Conservation (phyloP, 1,140 invertebrate species). For the Eumeta japonica region DNA sequence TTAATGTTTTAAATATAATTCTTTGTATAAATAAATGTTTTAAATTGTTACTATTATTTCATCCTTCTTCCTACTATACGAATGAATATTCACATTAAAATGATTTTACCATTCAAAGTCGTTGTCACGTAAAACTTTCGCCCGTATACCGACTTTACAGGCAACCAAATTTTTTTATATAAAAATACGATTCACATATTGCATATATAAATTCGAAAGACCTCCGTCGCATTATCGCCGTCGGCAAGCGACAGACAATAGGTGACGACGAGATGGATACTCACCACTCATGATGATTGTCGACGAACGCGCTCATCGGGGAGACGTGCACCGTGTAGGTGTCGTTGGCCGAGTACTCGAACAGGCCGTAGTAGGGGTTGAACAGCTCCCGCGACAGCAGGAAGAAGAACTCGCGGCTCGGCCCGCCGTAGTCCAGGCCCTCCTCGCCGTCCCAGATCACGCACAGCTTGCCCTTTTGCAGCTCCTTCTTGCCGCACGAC, state of each 20-base stretch:
- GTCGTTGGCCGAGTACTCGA: slow-evolving; percentile 97
- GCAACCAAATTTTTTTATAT: neutral
- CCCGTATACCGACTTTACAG: too few species aligned
- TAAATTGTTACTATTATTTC: too few species aligned
- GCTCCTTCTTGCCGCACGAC: slow-evolving; percentile 91
- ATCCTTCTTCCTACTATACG: too few species aligned
- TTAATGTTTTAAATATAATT: too few species aligned
- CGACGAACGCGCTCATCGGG: slow-evolving; percentile 96
- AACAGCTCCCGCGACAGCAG: slow-evolving; percentile 93
- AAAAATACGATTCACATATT: neutral
- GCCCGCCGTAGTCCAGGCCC: slow-evolving; percentile 95
- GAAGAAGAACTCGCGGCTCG: slow-evolving; percentile 96
- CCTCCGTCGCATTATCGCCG: too few species aligned
- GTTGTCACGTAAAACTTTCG: neutral
- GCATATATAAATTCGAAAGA: neutral
- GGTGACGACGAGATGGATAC: slow-evolving; percentile 14
- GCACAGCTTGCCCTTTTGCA: slow-evolving; percentile 92
- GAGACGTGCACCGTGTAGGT: slow-evolving; percentile 98
- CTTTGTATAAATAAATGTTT: too few species aligned
- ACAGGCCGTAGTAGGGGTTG: slow-evolving; percentile 97
- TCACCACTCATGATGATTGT: slow-evolving; percentile 95
- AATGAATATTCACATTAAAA: too few species aligned
- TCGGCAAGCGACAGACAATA: neutral
- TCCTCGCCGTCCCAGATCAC: slow-evolving; percentile 96
- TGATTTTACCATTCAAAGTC: too few species aligned